Evolutionary conservation across 37 sponge, comb jelly and placozoan genomes (phyloP).

Genomic region (Ianthella basta): DNA sequence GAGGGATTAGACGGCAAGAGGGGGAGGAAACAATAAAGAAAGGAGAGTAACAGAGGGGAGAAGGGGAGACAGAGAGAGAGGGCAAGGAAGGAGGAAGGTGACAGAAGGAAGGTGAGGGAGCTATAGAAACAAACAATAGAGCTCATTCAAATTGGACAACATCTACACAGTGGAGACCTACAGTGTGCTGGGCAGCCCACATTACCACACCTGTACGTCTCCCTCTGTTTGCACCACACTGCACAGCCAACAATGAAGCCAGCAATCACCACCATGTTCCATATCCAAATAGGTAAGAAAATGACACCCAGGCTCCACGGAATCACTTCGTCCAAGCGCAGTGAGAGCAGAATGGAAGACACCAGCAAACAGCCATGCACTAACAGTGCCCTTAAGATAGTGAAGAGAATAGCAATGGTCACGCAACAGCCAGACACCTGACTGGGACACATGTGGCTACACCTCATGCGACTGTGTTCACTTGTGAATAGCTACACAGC

Average conservation of each 20-base stretch:
- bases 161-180: constrained; percentile 2
- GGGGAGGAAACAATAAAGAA: no score
- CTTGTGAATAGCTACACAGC: no score
- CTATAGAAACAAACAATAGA: not conserved
- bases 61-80: not conserved
- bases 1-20: not conserved
- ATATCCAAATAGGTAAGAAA: constrained; percentile 81
- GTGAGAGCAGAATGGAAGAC: constrained; percentile 60
- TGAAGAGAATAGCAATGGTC: not conserved
- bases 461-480: no score
- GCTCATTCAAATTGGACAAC: constrained; percentile 27
- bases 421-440: no score
- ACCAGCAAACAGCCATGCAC: constrained; percentile 66
- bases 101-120: not conserved
- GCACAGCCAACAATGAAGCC: constrained; percentile 46
- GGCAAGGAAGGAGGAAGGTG: constrained; percentile 18
- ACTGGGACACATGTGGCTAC: no score
- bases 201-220: not conserved
- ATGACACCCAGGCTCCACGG: constrained; percentile 54
- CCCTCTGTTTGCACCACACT: constrained; percentile 55
- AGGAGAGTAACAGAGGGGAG: no score
- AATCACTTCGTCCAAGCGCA: constrained; percentile 63
- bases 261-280: constrained; percentile 44
- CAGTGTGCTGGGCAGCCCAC: not conserved
- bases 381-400: constrained; percentile 55